Evolutionary conservation across 2,113 vertebrate genomes (phyloP).

Genomic region (Megalops atlanticus): DNA sequence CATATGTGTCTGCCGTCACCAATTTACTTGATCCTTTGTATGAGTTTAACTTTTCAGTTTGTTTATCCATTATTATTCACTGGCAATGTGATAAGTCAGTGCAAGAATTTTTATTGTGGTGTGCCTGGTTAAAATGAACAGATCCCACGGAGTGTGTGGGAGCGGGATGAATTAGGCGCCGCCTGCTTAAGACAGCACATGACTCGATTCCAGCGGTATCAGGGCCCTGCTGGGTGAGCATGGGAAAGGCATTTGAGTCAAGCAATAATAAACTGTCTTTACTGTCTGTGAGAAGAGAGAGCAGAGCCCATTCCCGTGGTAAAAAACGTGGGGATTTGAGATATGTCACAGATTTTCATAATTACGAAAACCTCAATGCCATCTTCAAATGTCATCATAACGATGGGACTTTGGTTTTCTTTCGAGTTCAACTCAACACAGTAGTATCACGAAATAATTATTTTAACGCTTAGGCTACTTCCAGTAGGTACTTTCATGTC

Average conservation of each 20-base stretch:
- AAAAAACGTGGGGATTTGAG: too few species aligned
- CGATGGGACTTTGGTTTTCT: too few species aligned
- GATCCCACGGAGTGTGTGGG: background rate
- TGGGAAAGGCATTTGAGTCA: background rate
- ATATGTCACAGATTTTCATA: too few species aligned
- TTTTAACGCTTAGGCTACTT: too few species aligned
- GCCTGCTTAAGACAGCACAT: background rate
- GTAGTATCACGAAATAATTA: too few species aligned
- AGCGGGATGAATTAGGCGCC: background rate
- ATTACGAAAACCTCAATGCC: too few species aligned
- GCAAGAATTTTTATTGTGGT: slow-evolving; percentile 3
- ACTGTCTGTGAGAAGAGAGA: background rate
- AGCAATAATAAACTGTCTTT: slow-evolving; percentile 3
- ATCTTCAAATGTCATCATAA: too few species aligned
- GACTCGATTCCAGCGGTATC: background rate
- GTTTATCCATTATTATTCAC: background rate
- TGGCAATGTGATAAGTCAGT: background rate
- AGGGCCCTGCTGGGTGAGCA: background rate
- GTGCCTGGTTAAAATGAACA: slow-evolving; percentile 16
- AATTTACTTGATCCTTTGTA: background rate
- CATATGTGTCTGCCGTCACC: background rate
- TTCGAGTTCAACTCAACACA: too few species aligned
- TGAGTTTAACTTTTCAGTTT: background rate
- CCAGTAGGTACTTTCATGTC: too few species aligned
- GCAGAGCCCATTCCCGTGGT: too few species aligned